phyloP scores from a whole-genome alignment of 2,113 vertebrate genomes.

The Nothocercus nigrocapillus region DNA sequence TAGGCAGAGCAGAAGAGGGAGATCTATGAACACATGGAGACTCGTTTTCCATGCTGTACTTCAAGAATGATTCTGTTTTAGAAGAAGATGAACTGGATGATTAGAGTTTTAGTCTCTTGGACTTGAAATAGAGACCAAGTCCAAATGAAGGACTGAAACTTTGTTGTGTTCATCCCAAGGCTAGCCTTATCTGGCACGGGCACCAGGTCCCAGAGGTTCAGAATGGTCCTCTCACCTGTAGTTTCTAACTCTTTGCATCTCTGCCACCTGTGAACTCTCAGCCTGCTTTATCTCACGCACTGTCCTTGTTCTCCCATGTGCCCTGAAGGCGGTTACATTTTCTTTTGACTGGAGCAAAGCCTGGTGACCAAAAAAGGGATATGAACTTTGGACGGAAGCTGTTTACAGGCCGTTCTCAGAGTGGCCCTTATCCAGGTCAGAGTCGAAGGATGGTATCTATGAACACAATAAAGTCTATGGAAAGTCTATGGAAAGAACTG shows the following conservation, averaged over 20 bases:
- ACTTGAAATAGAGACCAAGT: fast-evolving
- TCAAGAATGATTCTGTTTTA: not conserved
- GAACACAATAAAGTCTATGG: not conserved
- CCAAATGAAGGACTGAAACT: not conserved
- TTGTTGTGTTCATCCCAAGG: not conserved
- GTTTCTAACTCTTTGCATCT: not conserved
- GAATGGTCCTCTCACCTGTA: not conserved
- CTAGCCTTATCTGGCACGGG: not conserved
- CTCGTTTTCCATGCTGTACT: not conserved
- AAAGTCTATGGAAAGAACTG: not conserved
- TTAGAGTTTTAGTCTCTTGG: not conserved
- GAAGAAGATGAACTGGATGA: not conserved
- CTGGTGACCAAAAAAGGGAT: not conserved
- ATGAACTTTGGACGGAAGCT: not conserved
- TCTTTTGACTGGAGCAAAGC: not conserved
- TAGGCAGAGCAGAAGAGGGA: not conserved
- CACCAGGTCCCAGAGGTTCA: not conserved
- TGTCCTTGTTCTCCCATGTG: not conserved
- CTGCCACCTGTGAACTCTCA: not conserved
- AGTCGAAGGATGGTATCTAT: not conserved
- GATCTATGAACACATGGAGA: not conserved
- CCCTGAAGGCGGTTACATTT: not conserved
- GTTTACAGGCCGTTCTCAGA: not conserved
- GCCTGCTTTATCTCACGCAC: not conserved
- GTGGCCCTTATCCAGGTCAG: not conserved